Percentiles rank a stretch among this genome's conserved stretches.
Evolutionary conservation across 2,113 vertebrate species (phyloP).

Genomic region (Pteropus alecto): DNA sequence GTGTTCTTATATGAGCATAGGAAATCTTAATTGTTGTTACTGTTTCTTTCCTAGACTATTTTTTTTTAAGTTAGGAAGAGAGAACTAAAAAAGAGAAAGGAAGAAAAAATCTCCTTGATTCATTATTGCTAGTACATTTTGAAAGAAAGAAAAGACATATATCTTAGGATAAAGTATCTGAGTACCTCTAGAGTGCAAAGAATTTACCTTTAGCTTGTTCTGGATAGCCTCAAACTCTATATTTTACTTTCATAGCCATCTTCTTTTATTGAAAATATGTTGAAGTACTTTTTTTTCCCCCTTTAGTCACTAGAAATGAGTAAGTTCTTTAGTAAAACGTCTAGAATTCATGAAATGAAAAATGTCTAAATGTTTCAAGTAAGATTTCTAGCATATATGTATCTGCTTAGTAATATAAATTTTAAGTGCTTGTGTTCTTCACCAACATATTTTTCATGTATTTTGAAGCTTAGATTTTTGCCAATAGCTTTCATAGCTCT

Average conservation of each 20-base stretch:
- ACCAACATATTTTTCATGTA: background rate
- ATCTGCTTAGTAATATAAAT: background rate
- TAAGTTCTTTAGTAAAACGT: constrained; percentile 38
- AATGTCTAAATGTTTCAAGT: constrained; percentile 16
- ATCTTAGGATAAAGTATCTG: background rate
- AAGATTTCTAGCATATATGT: background rate
- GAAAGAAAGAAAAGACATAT: background rate
- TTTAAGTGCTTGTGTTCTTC: constrained; percentile 1
- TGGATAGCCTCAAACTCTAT: background rate
- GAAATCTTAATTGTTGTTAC: background rate
- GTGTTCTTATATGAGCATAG: background rate
- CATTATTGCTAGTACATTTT: background rate
- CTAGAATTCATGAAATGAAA: constrained; percentile 30
- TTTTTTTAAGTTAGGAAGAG: background rate
- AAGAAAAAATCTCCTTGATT: background rate
- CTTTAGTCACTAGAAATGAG: constrained; percentile 7
- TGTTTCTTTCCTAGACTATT: background rate
- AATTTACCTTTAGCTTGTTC: background rate
- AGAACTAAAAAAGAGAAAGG: background rate
- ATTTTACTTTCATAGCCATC: constrained; percentile 19
- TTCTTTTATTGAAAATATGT: constrained; percentile 50
- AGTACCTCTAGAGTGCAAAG: background rate
- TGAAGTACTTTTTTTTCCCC: background rate
- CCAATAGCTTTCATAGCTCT: constrained; percentile 20
- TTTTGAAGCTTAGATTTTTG: constrained; percentile 36